A percentile compares a stretch with the other conserved stretches of the same genome.
Conservation (phyloP, 2,113 vertebrate genomes). For the Pachypanchax playfairii region DNA sequence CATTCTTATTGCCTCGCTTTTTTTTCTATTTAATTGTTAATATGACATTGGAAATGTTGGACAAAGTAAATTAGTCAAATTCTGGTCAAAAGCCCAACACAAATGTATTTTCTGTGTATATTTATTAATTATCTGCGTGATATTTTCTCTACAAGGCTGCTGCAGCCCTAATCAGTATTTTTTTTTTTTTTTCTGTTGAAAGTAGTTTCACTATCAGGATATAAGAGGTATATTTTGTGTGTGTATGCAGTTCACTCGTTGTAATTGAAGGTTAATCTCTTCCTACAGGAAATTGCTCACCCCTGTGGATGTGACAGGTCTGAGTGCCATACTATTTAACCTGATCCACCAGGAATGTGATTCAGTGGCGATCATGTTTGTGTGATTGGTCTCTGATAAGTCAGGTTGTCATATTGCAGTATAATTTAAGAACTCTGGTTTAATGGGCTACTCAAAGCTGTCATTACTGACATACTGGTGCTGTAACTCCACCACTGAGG, state of each 20-base stretch:
- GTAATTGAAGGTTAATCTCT: constrained; percentile 59
- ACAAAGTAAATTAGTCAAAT: constrained; percentile 37
- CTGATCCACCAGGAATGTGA: constrained; percentile 42
- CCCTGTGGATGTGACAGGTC: constrained; percentile 52
- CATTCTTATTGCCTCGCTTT: constrained; percentile 32
- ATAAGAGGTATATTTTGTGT: constrained; percentile 26
- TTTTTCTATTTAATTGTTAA: constrained; percentile 55
- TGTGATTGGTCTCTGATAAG: constrained; percentile 49
- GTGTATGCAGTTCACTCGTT: constrained; percentile 28
- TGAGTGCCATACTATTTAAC: constrained; percentile 57
- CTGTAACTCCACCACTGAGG: constrained; percentile 32
- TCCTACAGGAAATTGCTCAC: constrained; percentile 56
- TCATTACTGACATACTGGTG: constrained; percentile 36
- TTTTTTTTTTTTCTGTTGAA: constrained; percentile 37
- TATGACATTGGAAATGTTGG: constrained; percentile 42
- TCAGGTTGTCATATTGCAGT: constrained; percentile 51
- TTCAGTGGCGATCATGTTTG: constrained; percentile 55
- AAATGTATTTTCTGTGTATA: constrained; percentile 56
- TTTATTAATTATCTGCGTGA: constrained; percentile 58
- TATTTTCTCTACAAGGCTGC: constrained; percentile 40
- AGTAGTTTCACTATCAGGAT: constrained; percentile 42
- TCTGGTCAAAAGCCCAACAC: constrained; percentile 41
- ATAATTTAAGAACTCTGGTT: constrained; percentile 51
- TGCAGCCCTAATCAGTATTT: constrained; percentile 42
- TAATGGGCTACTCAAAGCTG: constrained; percentile 37